phyloP scores from a whole-genome alignment of 2,113 vertebrate genomes.

The Riparia riparia region DNA sequence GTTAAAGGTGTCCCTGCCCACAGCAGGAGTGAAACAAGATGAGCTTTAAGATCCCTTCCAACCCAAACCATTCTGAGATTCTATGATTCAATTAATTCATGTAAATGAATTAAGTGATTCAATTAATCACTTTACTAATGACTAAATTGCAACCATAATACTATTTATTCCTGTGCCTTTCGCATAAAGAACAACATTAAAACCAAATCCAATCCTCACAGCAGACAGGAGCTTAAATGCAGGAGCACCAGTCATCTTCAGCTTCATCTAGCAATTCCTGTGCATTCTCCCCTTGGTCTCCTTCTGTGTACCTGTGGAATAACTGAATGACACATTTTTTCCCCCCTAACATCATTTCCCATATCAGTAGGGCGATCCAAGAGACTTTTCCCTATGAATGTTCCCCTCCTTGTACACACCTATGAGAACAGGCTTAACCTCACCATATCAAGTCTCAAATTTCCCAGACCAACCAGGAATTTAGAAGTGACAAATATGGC shows the following conservation, averaged over 20 bases:
- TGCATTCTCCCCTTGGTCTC: neutral
- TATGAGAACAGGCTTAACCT: neutral
- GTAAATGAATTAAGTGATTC: too few species aligned
- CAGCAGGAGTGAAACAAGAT: neutral
- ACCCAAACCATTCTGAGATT: neutral
- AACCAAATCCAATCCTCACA: neutral
- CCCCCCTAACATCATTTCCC: neutral
- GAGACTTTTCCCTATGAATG: neutral
- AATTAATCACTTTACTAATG: neutral
- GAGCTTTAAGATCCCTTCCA: neutral
- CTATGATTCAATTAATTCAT: neutral
- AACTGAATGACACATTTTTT: fast-evolving
- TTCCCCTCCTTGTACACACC: neutral
- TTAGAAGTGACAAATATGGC: neutral
- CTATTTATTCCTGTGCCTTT: neutral
- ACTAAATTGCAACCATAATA: neutral
- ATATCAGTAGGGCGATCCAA: neutral
- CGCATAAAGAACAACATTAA: neutral
- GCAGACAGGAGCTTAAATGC: neutral
- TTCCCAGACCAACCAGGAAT: neutral
- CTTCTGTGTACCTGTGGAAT: fast-evolving
- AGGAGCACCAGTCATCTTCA: neutral
- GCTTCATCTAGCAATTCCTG: neutral
- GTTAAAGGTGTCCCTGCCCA: neutral
- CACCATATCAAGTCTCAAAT: neutral